Percentiles rank a stretch among this genome's conserved stretches.
phyloP scores from a whole-genome alignment of 2,113 vertebrate genomes.

The Triplophysa dalaica region DNA sequence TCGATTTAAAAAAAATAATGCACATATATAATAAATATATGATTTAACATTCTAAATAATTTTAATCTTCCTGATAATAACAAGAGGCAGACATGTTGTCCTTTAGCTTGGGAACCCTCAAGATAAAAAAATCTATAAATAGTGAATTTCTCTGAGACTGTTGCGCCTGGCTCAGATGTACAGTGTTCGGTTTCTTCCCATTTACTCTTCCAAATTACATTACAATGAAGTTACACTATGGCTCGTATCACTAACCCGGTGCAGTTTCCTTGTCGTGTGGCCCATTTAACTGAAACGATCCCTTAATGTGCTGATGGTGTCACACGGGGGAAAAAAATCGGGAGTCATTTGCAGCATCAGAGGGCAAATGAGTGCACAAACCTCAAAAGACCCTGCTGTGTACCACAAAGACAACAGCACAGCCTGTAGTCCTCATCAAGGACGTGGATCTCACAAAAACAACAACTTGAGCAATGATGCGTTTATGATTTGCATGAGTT shows the following conservation, averaged over 20 bases:
- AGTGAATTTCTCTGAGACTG: conserved; percentile 12
- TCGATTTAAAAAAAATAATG: too few relatives aligned
- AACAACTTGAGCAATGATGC: neutral
- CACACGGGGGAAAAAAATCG: conserved; percentile 44
- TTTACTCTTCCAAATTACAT: conserved; percentile 15
- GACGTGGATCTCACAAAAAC: neutral
- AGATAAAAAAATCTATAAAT: conserved; percentile 31
- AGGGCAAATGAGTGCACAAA: conserved; percentile 62
- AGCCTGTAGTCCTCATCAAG: conserved; percentile 27
- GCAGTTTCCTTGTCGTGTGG: neutral
- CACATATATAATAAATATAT: too few relatives aligned
- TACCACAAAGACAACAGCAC: conserved; percentile 45
- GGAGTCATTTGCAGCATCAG: conserved; percentile 47
- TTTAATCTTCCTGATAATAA: neutral
- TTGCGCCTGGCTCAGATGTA: conserved; percentile 32
- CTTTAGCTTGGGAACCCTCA: conserved; percentile 3
- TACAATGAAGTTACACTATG: conserved; percentile 21
- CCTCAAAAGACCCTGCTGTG: conserved; percentile 40
- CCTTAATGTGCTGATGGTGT: conserved; percentile 51
- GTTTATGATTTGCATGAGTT: conserved; percentile 8
- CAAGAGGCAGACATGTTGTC: neutral
- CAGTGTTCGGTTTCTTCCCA: conserved; percentile 38
- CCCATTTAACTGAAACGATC: conserved; percentile 46
- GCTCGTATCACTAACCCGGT: conserved; percentile 21
- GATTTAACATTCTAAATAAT: neutral